These are phyloP conservation scores for Xiphophorus birchmanni DNA, from an alignment of 2,797 vertebrate genomes.

Conservation along the genomic window DNA sequence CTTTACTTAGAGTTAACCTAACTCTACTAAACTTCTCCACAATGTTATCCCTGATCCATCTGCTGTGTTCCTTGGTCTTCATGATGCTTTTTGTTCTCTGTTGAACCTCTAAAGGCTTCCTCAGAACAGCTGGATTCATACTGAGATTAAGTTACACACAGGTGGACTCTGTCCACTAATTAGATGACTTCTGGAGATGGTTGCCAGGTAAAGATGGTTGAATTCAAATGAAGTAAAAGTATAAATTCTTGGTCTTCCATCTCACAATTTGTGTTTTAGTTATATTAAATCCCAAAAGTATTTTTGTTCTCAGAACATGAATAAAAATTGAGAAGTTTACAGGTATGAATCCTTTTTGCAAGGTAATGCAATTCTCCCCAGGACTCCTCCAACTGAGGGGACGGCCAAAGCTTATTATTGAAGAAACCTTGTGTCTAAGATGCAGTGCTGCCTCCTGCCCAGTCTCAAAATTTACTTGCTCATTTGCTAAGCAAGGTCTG, in stretches of 20 bases:
- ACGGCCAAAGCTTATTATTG: conserved; percentile 60
- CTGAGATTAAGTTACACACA: conserved; percentile 2
- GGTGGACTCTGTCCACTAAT: not conserved
- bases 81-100: not conserved
- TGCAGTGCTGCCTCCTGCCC: conserved; percentile 22
- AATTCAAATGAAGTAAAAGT: not conserved
- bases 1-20: not conserved
- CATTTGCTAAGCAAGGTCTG: conserved; percentile 9
- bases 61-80: not conserved
- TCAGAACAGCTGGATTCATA: not conserved
- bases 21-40: not conserved
- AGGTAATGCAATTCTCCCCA: conserved; percentile 55
- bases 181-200: not conserved
- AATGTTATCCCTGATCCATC: not conserved
- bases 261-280: not conserved
- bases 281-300: not conserved
- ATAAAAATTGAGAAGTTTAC: not conserved
- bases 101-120: not conserved
- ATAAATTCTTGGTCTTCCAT: not conserved
- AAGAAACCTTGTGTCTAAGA: conserved; percentile 56
- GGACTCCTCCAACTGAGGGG: conserved; percentile 64
- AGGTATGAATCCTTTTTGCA: not conserved
- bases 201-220: not conserved
- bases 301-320: not conserved
- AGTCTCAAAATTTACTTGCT: conserved; percentile 39